Evolutionary conservation across 2,888 invertebrate genomes (phyloP).

Genomic region (Bursaphelenchus okinawaensis): DNA sequence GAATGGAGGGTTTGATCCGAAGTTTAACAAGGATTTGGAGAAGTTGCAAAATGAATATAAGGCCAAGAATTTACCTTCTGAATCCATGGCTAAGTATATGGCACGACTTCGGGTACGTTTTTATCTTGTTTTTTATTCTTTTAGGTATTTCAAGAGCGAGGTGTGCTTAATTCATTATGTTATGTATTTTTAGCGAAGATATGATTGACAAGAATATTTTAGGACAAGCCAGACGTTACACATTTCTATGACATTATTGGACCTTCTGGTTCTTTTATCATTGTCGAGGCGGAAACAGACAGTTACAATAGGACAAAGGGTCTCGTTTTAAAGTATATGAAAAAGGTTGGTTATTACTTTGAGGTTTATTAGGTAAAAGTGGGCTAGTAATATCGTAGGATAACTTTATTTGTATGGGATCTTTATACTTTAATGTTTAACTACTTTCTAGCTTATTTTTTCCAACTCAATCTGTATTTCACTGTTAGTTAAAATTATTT

Average conservation of each 20-base stretch:
- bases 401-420: no score
- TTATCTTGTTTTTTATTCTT: no score
- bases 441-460: neutral
- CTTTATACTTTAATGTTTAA: neutral
- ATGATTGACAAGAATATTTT: conserved; percentile 12
- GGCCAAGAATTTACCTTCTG: conserved; percentile 40
- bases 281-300: conserved; percentile 45
- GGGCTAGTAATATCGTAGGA: no score
- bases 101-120: conserved; percentile 42
- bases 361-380: no score
- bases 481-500: no score
- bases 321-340: conserved; percentile 39
- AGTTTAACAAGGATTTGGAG: conserved; percentile 44
- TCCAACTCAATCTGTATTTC: no score
- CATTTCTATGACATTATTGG: conserved; percentile 46
- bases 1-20: conserved; percentile 47
- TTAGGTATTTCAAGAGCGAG: no score
- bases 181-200: neutral
- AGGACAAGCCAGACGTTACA: conserved; percentile 48
- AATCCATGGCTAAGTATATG: conserved; percentile 45
- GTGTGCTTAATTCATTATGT: conserved; percentile 5
- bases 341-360: conserved; percentile 40
- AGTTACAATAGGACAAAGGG: conserved; percentile 32
- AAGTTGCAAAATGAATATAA: conserved; percentile 44
- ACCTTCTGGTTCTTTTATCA: conserved; percentile 45